Evolutionary conservation across 2,113 vertebrate genomes (phyloP), one percentile per base, ranked within the genome.

Genomic region (Menidia beryllina): DNA sequence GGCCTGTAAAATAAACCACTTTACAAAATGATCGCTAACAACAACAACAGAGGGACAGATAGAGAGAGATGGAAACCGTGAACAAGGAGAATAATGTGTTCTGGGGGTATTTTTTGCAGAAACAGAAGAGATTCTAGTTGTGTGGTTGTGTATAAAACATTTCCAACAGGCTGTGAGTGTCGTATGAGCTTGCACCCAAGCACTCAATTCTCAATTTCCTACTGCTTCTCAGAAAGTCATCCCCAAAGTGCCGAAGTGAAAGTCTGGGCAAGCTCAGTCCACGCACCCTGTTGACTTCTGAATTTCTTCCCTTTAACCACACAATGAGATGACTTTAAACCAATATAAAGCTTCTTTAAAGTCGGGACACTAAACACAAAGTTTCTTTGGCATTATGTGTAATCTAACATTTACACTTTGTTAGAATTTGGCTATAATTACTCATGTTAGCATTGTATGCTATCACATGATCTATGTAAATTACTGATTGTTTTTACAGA

Each of bases 1-100:
- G 26, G 4, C 43, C 10, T 48, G 57, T 50, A 30, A 60, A 74
- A 61, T 30, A 38, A 69, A 58, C 25, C 54, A 25, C 50, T 72
- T 69, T 36, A 34, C 45, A 75, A 20, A 30, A 1, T 61, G 39
- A 5, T 62, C 26, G 47, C 20, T 50, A n/a, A 60, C 19, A 76
- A 62, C 21, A n/a, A 60, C 19, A 76, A 62, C 21, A 19, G 26
- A 43, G 55, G 58, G 49, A 41, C 19, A n/a, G 11, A 58, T 8
- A n/a, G 7, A 23, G 12, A 45, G 26, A 55, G 19, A 17, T 12
- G 5, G 17, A 63, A 21, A 45, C 0, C n/a, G 2, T 30, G 17
- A 53, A 41, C 4, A 0, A 24, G 21, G 30, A 20, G 54, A 6
- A 45, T 7, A 45, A 45, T 19, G 5, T 45, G 17, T 8, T 45